Base-by-base conservation (phyloP, 2,797 vertebrate species). In the Sebastes oblongus region DNA sequence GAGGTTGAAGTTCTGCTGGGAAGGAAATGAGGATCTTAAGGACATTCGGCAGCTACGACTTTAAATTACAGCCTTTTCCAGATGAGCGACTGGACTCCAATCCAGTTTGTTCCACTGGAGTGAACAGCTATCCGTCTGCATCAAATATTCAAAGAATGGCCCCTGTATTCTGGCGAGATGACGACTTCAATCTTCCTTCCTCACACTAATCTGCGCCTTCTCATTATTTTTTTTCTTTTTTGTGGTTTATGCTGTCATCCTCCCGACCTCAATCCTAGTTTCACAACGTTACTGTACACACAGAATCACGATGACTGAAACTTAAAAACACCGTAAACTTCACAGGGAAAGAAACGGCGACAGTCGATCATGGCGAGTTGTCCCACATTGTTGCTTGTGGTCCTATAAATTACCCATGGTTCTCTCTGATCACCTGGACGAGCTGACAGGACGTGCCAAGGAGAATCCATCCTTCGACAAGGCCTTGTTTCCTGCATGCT, bases 61-160 rank as follows among this genome's bases (percentile, higher is more conserved):
- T 94, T 91, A 94, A 95, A 94, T 95, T 93, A 93, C 88, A 91
- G 91, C 88, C 92, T 93, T 92, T 95, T 95, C 94, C 94, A 94
- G 94, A 93, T 92, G 94, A 95, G 92, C 88, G 90, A 88, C 91
- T 87, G 90, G 91, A 94, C 91, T 93, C 92, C 92, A 94, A 95
- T 96, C 91, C 93, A 90, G 93, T 96, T 96, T 95, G 95, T 96
- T 96, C 95, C 93, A 87, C 93, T 92, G 94, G 94, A 96, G 94
- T 95, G 95, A 94, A 88, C 95, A 94, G 86, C 93, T 83, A 94
- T 96, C 95, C 91, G 92, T 94, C 92, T 93, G 88, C 94, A 96
- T 96, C 94, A 96, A 96, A 96, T 95, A 96, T 96, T 96, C 94
- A 96, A 93, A 93, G 92, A 94, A 88, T 89, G 87, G 85, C 89